phyloP scores from a whole-genome alignment of 2,113 vertebrate species.

The Glaucomys volans region DNA sequence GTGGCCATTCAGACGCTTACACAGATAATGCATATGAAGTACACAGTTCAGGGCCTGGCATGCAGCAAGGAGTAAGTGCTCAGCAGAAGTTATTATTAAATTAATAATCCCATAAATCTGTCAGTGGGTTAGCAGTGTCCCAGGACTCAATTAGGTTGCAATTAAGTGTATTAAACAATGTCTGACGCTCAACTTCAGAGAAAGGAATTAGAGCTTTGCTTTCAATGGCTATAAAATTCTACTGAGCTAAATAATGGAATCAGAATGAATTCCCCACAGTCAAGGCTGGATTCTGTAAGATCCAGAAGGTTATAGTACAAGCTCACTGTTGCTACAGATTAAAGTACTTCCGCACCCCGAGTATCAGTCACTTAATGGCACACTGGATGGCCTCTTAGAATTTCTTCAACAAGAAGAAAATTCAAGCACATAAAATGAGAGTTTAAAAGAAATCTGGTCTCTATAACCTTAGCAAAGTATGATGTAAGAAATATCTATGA shows the following conservation, averaged over 20 bases:
- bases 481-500: constrained; percentile 36
- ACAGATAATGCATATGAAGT: constrained; percentile 60
- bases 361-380: constrained; percentile 50
- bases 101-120: constrained; percentile 78
- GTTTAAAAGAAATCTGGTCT: constrained; percentile 47
- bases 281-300: constrained; percentile 60
- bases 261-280: constrained; percentile 66
- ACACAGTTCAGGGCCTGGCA: constrained; percentile 54
- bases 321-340: constrained; percentile 13
- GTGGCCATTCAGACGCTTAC: constrained; percentile 62
- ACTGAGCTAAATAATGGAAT: constrained; percentile 77
- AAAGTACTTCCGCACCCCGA: constrained; percentile 16
- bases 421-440: constrained; percentile 26
- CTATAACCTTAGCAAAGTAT: constrained; percentile 48
- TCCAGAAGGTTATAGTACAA: constrained; percentile 29
- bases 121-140: constrained; percentile 66
- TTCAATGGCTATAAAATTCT: constrained; percentile 78
- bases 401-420: constrained; percentile 66
- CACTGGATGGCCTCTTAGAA: constrained; percentile 32
- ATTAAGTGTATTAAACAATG: constrained; percentile 79
- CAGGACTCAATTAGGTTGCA: constrained; percentile 71
- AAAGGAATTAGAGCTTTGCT: constrained; percentile 75
- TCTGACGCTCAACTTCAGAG: constrained; percentile 66
- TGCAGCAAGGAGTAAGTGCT: constrained; percentile 47
- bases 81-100: constrained; percentile 77